Evolutionary conservation across 2,888 invertebrate species (phyloP).

Genomic region (Agrochola lota): DNA sequence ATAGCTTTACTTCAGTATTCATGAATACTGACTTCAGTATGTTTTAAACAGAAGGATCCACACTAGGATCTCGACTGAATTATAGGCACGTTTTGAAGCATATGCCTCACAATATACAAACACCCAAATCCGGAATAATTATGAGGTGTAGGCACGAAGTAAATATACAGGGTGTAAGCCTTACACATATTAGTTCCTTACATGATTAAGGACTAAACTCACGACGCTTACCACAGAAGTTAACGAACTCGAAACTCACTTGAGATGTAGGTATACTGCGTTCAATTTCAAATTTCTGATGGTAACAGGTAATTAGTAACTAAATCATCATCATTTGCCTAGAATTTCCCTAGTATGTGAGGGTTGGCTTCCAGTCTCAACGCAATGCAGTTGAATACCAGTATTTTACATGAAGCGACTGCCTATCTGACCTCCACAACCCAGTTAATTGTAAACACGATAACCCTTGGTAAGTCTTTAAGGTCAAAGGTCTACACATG

Average conservation of each 20-base stretch:
- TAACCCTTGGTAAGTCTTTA: background rate
- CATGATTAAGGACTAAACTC: conserved; percentile 8
- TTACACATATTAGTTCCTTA: conserved; percentile 15
- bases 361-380: too few relatives aligned
- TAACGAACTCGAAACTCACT: conserved; percentile 11
- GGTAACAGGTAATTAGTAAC: background rate
- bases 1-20: background rate
- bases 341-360: too few relatives aligned
- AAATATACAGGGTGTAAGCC: conserved; percentile 10
- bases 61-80: background rate
- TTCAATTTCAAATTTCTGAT: background rate
- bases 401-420: background rate
- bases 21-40: background rate
- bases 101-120: conserved; percentile 14
- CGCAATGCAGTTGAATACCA: background rate
- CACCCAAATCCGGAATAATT: conserved; percentile 23
- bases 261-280: background rate
- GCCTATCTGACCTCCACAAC: background rate
- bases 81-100: background rate
- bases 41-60: background rate
- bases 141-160: background rate
- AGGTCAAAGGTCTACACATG: background rate
- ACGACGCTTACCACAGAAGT: background rate
- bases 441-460: background rate
- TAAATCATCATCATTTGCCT: background rate